Evolutionary conservation across 2,888 invertebrate genomes (phyloP).

Genomic region (Thumatha senex): DNA sequence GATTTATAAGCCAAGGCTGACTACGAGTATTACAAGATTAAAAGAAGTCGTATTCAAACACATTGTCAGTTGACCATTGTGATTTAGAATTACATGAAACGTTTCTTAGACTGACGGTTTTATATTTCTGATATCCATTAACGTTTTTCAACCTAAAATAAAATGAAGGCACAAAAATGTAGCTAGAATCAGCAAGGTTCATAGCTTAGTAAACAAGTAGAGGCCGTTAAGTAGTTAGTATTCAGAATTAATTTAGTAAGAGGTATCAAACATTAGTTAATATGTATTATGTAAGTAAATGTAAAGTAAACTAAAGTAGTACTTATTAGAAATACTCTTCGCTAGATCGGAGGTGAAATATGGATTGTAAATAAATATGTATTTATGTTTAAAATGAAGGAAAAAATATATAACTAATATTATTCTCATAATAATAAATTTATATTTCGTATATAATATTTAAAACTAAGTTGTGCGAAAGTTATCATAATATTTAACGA

Average conservation of each 20-base stretch:
- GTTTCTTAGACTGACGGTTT: constrained; percentile 1
- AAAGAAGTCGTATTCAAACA: constrained; percentile 13
- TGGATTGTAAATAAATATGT: background rate
- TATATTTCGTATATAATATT: background rate
- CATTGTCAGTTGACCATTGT: background rate
- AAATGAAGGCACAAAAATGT: constrained; percentile 2
- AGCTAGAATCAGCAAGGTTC: constrained; percentile 6
- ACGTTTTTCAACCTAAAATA: background rate
- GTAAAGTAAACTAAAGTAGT: too few species aligned
- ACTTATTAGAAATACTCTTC: background rate
- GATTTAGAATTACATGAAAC: background rate
- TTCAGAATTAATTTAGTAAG: background rate
- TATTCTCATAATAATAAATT: too few species aligned
- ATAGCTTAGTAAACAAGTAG: constrained; percentile 13
- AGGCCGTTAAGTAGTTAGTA: constrained; percentile 38
- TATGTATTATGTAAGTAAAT: too few species aligned
- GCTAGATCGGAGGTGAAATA: background rate
- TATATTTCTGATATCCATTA: background rate
- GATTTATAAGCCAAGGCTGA: constrained; percentile 4
- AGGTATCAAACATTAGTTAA: background rate
- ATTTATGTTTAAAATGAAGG: background rate
- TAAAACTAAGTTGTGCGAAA: background rate
- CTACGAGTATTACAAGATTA: constrained; percentile 7
- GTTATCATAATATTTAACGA: too few species aligned
- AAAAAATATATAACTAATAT: background rate